Percentiles rank a stretch among this genome's conserved stretches.
These are phyloP conservation scores for Pseudoatta argentina DNA, from an alignment of 1,140 invertebrate genomes.

Conservation along the genomic window DNA sequence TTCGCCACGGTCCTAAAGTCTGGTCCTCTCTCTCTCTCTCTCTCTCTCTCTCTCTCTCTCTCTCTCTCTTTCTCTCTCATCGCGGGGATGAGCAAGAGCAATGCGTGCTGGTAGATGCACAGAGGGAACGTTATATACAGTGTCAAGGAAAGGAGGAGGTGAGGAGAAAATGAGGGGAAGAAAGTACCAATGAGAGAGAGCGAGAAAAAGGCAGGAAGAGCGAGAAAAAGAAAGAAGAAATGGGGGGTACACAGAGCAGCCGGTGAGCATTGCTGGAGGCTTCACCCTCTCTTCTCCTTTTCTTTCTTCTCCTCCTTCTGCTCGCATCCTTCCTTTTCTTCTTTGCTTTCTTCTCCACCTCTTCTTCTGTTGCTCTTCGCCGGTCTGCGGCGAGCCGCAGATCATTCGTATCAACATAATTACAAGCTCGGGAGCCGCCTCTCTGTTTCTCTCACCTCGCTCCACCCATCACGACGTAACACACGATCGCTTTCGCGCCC, in stretches of 20 bases:
- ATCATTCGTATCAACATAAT: slow-evolving; percentile 87
- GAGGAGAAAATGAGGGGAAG: slow-evolving; percentile 46
- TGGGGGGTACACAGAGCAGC: slow-evolving; percentile 71
- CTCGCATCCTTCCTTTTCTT: slow-evolving; percentile 42
- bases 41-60: slow-evolving; percentile 5
- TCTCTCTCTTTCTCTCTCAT: slow-evolving; percentile 17
- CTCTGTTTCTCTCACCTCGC: slow-evolving; percentile 86
- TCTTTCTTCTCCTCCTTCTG: slow-evolving; percentile 36
- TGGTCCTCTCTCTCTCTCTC: slow-evolving; percentile 15
- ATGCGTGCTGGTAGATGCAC: slow-evolving; percentile 64
- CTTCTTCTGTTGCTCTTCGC: slow-evolving; percentile 55
- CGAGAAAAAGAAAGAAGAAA: slow-evolving; percentile 48
- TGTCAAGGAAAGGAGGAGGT: slow-evolving; percentile 18
- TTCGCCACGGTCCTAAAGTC: slow-evolving; percentile 85
- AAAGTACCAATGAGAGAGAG: slow-evolving; percentile 46
- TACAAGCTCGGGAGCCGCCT: slow-evolving; percentile 87
- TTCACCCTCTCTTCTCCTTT: slow-evolving; percentile 55
- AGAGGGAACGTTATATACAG: slow-evolving; percentile 33
- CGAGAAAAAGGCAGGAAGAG: slow-evolving; percentile 11
- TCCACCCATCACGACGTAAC: slow-evolving; percentile 86
- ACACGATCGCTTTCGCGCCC: slow-evolving; percentile 81
- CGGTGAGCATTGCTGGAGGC: slow-evolving; percentile 84
- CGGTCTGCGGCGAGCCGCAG: slow-evolving; percentile 85
- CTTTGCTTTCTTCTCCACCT: slow-evolving; percentile 29
- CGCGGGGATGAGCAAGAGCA: slow-evolving; percentile 71